Base-by-base conservation (phyloP, 2,113 vertebrate species). In the Aphyosemion australe region DNA sequence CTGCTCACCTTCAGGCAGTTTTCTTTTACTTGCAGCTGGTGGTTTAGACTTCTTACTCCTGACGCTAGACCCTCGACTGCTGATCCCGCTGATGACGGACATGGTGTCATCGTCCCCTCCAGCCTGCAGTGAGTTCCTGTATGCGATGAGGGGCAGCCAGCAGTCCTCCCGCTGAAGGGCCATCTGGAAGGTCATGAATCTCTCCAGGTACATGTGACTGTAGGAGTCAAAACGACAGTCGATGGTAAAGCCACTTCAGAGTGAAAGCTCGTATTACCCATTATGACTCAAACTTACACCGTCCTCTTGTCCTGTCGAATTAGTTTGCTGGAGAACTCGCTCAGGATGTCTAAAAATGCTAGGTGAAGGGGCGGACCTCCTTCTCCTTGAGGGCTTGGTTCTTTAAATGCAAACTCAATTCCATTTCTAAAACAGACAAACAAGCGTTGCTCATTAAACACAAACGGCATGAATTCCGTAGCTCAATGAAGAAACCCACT, bases 101-200 rank as follows among this genome's bases (percentile, higher is more conserved):
- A 98, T 94, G 19, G 95, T 96, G 77, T 99, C 97, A 63, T 99
- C 97, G 53, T 99, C 96, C 3, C 93, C 94, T 65, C 96, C 96
- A 41, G 93, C 94, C 90, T 97, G 92, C 68, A 98, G 90, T 43
- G 97, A 99, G 87, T 98, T 99, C 84, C 97, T 87, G 85, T 99
- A 99, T 43, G 97, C 96, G 93, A 99, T 99, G 83, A 99, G 94
- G 15, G 96, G 97, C 67, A 99, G 93, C 97, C 97, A 99, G 85
- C 96, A 96, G 89, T 99, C 97, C 87, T 99, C 97, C 83, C 97
- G 93, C 89, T 96, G 94, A 63, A 98, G 91, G 53, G 95, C 94
- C 96, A 99, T 99, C 90, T 98, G 96, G 87, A 98, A 97, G 8
- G 95, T 97, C 96, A 99, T 97, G 87, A 97, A 99, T 87, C 96